A percentile compares a stretch with the other conserved stretches of the same genome.
These are phyloP conservation scores for Littorina saxatilis DNA, from an alignment of 1,140 invertebrate species.

Conservation along the genomic window DNA sequence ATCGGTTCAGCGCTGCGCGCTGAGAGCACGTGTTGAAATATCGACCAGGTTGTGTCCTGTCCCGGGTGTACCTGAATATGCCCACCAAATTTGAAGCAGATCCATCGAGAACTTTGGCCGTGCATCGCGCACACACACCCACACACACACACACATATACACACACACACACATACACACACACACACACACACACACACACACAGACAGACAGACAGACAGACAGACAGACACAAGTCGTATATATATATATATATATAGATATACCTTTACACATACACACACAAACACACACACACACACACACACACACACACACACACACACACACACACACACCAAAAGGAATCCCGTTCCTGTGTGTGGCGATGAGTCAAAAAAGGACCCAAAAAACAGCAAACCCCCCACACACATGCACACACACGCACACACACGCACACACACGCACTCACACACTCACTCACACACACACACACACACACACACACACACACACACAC, in stretches of 20 bases:
- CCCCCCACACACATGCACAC: background rate
- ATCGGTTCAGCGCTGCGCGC: no score
- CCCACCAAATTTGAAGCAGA: no score
- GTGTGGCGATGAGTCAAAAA: no score
- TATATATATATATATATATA: background rate
- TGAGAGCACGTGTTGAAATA: no score
- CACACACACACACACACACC: background rate
- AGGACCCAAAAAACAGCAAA: no score
- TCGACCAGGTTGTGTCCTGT: no score
- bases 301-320: slow-evolving; percentile 14
- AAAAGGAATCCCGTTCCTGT: background rate
- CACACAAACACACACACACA: slow-evolving; percentile 16
- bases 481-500: slow-evolving; percentile 18
- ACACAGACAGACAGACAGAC: background rate
- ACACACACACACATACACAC: slow-evolving; percentile 7
- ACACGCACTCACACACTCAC: background rate
- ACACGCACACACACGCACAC: background rate
- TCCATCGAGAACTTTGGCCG: no score
- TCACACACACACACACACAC: slow-evolving; percentile 16
- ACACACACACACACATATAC: background rate
- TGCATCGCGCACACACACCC: background rate
- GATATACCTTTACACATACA: background rate
- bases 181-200: slow-evolving; percentile 20
- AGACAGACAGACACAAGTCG: background rate
- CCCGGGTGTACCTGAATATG: no score